Base-by-base conservation (phyloP, 2,113 vertebrate species). In the Ctenodactylus gundi region DNA sequence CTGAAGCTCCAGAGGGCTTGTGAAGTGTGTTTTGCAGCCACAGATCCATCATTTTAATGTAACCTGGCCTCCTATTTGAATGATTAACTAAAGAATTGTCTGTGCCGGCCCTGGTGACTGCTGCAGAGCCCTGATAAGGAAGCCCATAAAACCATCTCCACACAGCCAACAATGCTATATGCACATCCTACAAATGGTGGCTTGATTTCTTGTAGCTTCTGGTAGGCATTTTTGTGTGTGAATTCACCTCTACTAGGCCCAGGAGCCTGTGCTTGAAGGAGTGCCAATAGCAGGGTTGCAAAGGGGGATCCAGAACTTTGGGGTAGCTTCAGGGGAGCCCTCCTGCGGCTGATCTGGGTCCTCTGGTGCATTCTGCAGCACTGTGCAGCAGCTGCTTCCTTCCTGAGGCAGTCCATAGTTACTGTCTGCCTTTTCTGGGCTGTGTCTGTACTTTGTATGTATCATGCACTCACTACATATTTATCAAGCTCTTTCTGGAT, bases 41-140 rank as follows among this genome's bases (percentile, higher is more conserved):
- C 44, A 76, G 88, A 97, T 92, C 21, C 60, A 86, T 96, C 93
- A 96, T 96, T 96, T 96, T 91, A 93, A 96, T 96, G 83, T 93
- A 85, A 77, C 72, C 72, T 34, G 34, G 53, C 60, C 67, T 85
- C n/a, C n/a, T n/a, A 62, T 95, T 95, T 93, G 90, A 95, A 93
- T 93, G 91, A 96, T 93, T 95, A 80, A 91, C 78, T 72, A 88
- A 78, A 84, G 57, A 29, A 82, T 29, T 41, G 9, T 76, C 73
- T 62, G 39, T 82, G 57, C 67, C 14, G 27, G 4, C 44, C 53
- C 80, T 39, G 13, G 67, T 1, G 4, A 68, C 84, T 88, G 86
- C 95, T 94, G 97, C 92, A 87, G 58, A 68, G 76, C 14, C 83
- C 78, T 83, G 92, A 96, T 97, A 96, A 97, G 92, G 68, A 90